A percentile compares a stretch with the other conserved stretches of the same genome.
phyloP scores from a whole-genome alignment of 1,140 invertebrate genomes.

The Popillia japonica region DNA sequence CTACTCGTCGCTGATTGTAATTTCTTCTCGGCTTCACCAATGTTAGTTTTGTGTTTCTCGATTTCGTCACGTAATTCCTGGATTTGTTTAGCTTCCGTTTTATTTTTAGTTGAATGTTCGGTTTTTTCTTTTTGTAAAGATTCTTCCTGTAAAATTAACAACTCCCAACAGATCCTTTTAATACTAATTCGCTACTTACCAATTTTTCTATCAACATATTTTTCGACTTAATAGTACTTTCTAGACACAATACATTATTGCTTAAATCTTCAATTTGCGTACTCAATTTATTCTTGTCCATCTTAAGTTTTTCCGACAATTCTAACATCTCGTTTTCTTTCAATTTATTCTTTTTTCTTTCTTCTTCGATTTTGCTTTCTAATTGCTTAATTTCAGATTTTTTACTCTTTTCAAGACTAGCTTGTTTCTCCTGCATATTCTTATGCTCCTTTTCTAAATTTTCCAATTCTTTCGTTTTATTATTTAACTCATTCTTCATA shows the following conservation, averaged over 20 bases:
- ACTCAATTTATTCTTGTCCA: conserved; percentile 58
- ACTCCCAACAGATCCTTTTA: too few species aligned
- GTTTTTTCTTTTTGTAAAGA: conserved; percentile 50
- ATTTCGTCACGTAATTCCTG: conserved; percentile 61
- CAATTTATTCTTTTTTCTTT: conserved; percentile 65
- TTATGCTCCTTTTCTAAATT: conserved; percentile 68
- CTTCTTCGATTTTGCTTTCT: conserved; percentile 70
- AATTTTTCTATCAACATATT: conserved; percentile 67
- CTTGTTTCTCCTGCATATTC: conserved; percentile 69
- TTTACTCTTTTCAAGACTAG: conserved; percentile 67
- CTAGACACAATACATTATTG: conserved; percentile 65
- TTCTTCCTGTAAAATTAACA: conserved; percentile 51
- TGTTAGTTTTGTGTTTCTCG: conserved; percentile 62
- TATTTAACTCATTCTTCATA: conserved; percentile 67
- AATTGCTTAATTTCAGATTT: conserved; percentile 69
- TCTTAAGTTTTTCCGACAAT: conserved; percentile 67
- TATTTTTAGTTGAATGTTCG: conserved; percentile 27
- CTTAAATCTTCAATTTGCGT: conserved; percentile 62
- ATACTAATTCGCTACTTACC: conserved; percentile 64
- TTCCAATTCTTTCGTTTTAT: conserved; percentile 63
- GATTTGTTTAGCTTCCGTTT: conserved; percentile 44
- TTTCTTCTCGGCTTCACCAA: conserved; percentile 66
- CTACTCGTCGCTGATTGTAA: conserved; percentile 71
- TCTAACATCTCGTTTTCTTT: conserved; percentile 68
- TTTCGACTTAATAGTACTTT: conserved; percentile 67